A percentile compares a stretch with the other conserved stretches of the same genome.
Evolutionary conservation across 2,888 invertebrate species (phyloP).

Genomic region (Neoitamus cyanurus): DNA sequence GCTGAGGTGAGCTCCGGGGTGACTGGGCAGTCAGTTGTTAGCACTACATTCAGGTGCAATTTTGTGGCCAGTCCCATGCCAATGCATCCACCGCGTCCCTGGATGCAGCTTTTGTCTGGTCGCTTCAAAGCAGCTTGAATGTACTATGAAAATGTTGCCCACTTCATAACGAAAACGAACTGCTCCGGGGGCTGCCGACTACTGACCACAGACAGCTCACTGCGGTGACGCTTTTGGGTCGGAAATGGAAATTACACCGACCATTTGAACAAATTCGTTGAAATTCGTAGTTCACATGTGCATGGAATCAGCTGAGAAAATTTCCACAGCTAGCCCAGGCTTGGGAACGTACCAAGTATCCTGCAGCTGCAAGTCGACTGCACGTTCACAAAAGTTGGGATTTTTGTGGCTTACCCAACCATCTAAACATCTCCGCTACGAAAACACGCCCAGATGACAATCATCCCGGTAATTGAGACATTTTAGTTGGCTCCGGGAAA

Average conservation of each 20-base stretch:
- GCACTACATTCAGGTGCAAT: background rate
- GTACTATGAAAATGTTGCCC: background rate
- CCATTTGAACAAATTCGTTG: background rate
- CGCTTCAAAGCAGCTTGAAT: background rate
- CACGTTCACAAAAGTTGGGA: background rate
- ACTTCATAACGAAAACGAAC: constrained; percentile 12
- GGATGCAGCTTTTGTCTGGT: background rate
- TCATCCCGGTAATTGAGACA: constrained; percentile 23
- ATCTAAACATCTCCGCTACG: background rate
- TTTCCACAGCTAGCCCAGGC: background rate
- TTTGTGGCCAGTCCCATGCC: background rate
- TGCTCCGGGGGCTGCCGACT: background rate
- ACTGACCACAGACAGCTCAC: background rate
- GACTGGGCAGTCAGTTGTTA: background rate
- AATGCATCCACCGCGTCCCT: background rate
- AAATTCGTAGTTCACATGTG: background rate
- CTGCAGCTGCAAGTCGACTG: background rate
- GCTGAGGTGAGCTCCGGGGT: background rate
- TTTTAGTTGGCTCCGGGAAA: constrained; percentile 21
- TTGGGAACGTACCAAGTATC: background rate
- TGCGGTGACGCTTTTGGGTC: background rate
- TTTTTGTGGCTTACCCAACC: background rate
- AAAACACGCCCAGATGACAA: constrained; percentile 3
- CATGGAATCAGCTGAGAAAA: background rate
- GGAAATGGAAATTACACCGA: background rate